phyloP scores from a whole-genome alignment of 1,140 invertebrate species.

The Pogonomyrmex barbatus region DNA sequence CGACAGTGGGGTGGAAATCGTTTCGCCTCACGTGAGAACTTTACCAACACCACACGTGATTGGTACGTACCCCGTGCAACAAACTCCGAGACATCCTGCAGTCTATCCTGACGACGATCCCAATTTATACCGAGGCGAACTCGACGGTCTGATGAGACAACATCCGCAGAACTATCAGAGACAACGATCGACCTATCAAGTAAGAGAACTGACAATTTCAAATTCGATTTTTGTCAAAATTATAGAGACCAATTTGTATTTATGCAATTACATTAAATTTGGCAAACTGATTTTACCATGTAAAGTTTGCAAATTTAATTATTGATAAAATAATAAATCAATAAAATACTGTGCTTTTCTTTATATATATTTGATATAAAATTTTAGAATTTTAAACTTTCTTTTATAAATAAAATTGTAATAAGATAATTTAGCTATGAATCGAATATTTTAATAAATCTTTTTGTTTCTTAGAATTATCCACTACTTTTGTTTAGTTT shows the following conservation, averaged over 20 bases:
- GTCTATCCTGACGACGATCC: constrained; percentile 88
- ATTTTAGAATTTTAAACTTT: neutral
- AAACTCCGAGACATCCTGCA: constrained; percentile 83
- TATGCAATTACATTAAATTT: neutral
- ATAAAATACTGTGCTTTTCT: constrained; percentile 5
- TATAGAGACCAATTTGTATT: neutral
- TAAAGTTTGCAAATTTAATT: neutral
- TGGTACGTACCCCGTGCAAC: constrained; percentile 81
- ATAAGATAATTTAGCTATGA: neutral
- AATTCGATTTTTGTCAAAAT: neutral
- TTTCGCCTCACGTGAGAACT: constrained; percentile 83
- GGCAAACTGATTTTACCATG: neutral
- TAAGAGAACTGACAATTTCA: constrained; percentile 64
- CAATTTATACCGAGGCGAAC: constrained; percentile 89
- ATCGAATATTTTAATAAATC: neutral
- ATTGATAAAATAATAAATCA: neutral
- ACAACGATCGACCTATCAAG: constrained; percentile 83
- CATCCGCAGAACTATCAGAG: constrained; percentile 88
- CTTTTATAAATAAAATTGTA: neutral
- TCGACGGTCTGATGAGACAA: constrained; percentile 91
- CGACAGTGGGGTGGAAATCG: constrained; percentile 84
- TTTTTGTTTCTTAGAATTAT: neutral
- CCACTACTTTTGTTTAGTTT: neutral
- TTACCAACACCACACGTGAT: constrained; percentile 82
- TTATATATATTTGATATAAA: neutral